Conservation (phyloP, 2,113 vertebrate genomes). For the Takifugu bimaculatus region DNA sequence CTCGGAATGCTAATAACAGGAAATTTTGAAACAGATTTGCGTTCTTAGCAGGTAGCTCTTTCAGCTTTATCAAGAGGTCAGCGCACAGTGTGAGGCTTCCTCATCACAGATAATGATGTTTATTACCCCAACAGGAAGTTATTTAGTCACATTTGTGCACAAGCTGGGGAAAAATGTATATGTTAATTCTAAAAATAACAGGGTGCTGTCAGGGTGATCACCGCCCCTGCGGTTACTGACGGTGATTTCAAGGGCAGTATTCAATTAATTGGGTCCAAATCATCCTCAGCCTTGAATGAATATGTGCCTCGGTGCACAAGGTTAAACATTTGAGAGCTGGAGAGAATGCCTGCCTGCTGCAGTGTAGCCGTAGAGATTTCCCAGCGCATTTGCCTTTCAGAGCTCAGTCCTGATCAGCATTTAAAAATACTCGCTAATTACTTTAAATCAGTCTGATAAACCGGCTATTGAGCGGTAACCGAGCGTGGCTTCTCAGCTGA, state of each 20-base stretch:
- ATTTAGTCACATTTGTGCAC: no score
- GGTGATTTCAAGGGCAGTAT: slow-evolving; percentile 21
- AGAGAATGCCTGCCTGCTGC: neutral
- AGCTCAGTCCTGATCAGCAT: no score
- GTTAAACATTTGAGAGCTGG: neutral
- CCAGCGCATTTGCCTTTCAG: neutral
- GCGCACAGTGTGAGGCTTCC: no score
- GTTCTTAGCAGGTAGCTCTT: no score
- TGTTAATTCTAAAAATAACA: slow-evolving; percentile 8
- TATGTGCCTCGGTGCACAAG: slow-evolving; percentile 13
- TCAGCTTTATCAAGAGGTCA: no score
- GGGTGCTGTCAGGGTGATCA: slow-evolving; percentile 33
- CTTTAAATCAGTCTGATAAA: neutral
- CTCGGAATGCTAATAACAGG: no score
- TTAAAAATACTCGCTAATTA: neutral
- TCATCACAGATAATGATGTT: no score
- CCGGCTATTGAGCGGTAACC: neutral
- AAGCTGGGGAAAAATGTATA: neutral
- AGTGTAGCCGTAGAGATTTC: no score
- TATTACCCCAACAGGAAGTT: no score
- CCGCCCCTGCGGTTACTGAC: slow-evolving; percentile 6
- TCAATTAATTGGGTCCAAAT: slow-evolving; percentile 35
- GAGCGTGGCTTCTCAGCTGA: no score
- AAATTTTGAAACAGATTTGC: no score
- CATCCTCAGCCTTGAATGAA: slow-evolving; percentile 15